Evolutionary conservation across 37 sponge, comb jelly and placozoan species (phyloP).

Genomic region (Axinella damicornis): DNA sequence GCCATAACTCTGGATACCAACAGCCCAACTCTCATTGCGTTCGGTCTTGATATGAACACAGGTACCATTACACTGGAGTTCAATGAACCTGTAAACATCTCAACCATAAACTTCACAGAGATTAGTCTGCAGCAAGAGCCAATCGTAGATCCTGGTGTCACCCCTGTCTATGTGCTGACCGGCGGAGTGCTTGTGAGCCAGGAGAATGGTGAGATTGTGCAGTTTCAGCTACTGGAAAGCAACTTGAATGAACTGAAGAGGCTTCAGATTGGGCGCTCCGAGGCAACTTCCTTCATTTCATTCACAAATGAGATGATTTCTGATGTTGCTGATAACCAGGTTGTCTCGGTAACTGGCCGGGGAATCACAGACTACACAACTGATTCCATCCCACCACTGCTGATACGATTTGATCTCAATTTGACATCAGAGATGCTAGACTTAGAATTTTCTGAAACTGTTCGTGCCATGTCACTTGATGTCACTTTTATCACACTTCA

Average conservation of each 20-base stretch:
- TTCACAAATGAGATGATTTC: slow-evolving; percentile 27
- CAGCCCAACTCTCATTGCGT: slow-evolving; percentile 65
- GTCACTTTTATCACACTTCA: slow-evolving; percentile 74
- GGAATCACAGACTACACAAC: slow-evolving; percentile 27
- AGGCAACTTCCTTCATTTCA: slow-evolving; percentile 37
- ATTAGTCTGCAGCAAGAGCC: slow-evolving; percentile 64
- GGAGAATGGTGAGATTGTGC: slow-evolving; percentile 42
- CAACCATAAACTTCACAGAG: slow-evolving; percentile 62
- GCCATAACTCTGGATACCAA: slow-evolving; percentile 54
- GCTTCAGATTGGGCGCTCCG: slow-evolving; percentile 59
- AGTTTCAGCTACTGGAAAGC: slow-evolving; percentile 32
- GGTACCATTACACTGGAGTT: slow-evolving; percentile 70
- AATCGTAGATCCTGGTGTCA: background rate
- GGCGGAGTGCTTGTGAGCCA: slow-evolving; percentile 59
- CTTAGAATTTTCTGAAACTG: slow-evolving; percentile 86
- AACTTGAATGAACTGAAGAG: slow-evolving; percentile 92
- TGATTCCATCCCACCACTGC: slow-evolving; percentile 71
- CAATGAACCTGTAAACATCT: slow-evolving; percentile 80
- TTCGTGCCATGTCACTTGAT: slow-evolving; percentile 55
- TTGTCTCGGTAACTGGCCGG: slow-evolving; percentile 36
- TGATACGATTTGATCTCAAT: slow-evolving; percentile 72
- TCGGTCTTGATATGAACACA: slow-evolving; percentile 81
- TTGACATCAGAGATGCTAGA: slow-evolving; percentile 71
- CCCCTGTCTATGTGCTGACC: slow-evolving; percentile 37
- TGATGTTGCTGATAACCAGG: slow-evolving; percentile 66